A percentile compares a stretch with the other conserved stretches of the same genome.
Evolutionary conservation across 2,113 vertebrate species (phyloP).

Genomic region (Catharus minimus): DNA sequence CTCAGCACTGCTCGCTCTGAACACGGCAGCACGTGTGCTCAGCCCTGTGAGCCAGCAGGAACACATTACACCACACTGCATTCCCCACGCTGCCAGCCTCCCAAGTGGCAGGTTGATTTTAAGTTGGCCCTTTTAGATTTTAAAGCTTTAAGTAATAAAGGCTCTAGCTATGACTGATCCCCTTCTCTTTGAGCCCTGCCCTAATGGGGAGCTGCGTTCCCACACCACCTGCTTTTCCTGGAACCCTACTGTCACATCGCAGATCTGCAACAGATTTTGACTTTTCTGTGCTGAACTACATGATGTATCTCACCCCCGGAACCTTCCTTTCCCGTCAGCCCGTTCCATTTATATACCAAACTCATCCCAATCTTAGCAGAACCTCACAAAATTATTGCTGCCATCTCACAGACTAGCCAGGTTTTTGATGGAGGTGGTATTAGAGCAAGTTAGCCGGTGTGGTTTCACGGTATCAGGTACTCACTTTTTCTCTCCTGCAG

Average conservation of each 20-base stretch:
- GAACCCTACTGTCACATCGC: slow-evolving; percentile 1
- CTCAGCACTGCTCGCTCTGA: neutral
- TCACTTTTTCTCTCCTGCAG: neutral
- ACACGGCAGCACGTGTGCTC: neutral
- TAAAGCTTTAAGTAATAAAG: slow-evolving; percentile 32
- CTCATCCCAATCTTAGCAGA: neutral
- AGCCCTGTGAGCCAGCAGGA: slow-evolving; percentile 13
- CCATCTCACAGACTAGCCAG: neutral
- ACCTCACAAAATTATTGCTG: neutral
- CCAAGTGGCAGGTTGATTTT: neutral
- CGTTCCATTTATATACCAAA: slow-evolving; percentile 19
- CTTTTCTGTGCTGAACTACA: slow-evolving; percentile 16
- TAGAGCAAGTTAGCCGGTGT: neutral
- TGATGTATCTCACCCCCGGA: neutral
- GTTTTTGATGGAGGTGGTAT: neutral
- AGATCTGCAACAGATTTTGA: slow-evolving; percentile 53
- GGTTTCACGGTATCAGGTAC: neutral
- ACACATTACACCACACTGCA: neutral
- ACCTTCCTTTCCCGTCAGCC: neutral
- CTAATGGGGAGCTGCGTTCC: slow-evolving; percentile 24
- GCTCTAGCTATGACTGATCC: neutral
- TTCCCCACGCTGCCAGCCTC: slow-evolving; percentile 10
- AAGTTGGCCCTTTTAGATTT: slow-evolving; percentile 33
- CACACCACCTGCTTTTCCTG: slow-evolving; percentile 60
- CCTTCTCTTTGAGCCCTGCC: slow-evolving; percentile 16